Evolutionary conservation across 2,888 invertebrate genomes (phyloP), one percentile per base, ranked within the genome.

Genomic region (Andrena flavipes): DNA sequence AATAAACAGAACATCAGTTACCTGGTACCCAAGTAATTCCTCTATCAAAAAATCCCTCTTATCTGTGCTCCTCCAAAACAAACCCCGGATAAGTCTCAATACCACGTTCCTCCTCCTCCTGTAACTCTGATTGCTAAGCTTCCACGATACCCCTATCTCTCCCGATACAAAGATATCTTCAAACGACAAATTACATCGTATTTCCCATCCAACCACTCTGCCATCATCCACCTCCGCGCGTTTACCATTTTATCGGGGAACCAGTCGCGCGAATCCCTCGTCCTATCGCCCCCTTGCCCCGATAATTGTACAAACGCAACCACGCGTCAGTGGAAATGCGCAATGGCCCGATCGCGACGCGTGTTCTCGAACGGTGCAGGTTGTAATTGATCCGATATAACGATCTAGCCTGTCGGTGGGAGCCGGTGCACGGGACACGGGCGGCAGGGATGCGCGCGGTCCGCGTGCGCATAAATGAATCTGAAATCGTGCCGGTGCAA

Each of bases 381-480:
- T 75, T 77, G 69, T 76, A 83, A 85, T 80, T 63, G 82, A 67
- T 84, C 69, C 60, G 51, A 78, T 85, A 85, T 80, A 74, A 78
- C 82, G 72, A 85, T 85, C 73, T 51, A 75, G n/a, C 26, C 78
- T 69, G 80, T 72, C 80, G 68, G 67, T 49, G 63, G 42, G 64
- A 16, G 42, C 42, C 64, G 42, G 29, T 16, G 64, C 63, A 42
- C 30, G 30, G 51, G 62, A 42, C 48, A 13, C 1, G 56, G 8
- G 29, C 30, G 60, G 33, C 62, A 42, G 5, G 33, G 30, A 20
- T 51, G n/a, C 54, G 63, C 42, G 56, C 60, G 30, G 59, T 30
- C 60, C 67, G 67, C 73, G 72, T 35, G 56, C 67, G 74, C 73
- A 75, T 80, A 73, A 68, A 80, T 76, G 60, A 78, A 75, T 76